Evolutionary conservation across 2,113 vertebrate genomes (phyloP), one percentile per base, ranked within the genome.

Genomic region (Chauna torquata): DNA sequence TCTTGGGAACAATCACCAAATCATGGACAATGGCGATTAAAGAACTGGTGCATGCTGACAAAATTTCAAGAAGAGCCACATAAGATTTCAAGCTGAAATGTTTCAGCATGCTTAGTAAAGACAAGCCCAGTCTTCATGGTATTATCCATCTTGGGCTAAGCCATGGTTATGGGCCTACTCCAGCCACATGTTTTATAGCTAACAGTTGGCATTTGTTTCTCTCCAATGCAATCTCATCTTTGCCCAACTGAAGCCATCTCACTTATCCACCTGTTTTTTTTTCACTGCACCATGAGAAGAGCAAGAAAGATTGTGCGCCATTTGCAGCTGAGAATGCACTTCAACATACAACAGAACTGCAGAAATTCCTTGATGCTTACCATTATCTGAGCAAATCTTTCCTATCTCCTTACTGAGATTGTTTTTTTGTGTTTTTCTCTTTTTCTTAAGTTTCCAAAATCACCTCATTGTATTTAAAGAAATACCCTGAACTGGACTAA

Each of bases 271-370:
- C 38, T 89, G 20, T 81, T 38, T 75, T 17, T n/a, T 86, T 94
- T 88, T 42, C 30, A 82, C 69, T 72, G 84, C 91, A 80, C 90
- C 80, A 68, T 15, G 85, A 91, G 88, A 96, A 94, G 59, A 91
- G 93, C 82, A 55, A 90, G 88, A 93, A 96, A 96, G 82, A 96
- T 77, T 94, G 96, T 84, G 87, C 94, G 95, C 79, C 55, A 38
- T 97, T 95, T 96, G 86, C 97, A 97, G 97, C 96, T 89, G 74
- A 96, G 95, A 98, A 97, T 96, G 95, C 96, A 97, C 92, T 97
- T 97, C 76, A 92, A 65, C 59, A 93, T 96, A 97, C 97, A 96
- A 92, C 81, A 95, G 94, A 93, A 92, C 47, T 92, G 95, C 83
- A 93, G 96, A 81, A 94, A 90, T 81, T 89, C 87, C 61, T 62